Evolutionary conservation across 2,113 vertebrate genomes (phyloP).

Genomic region (Brachyhypopomus occidentalis): DNA sequence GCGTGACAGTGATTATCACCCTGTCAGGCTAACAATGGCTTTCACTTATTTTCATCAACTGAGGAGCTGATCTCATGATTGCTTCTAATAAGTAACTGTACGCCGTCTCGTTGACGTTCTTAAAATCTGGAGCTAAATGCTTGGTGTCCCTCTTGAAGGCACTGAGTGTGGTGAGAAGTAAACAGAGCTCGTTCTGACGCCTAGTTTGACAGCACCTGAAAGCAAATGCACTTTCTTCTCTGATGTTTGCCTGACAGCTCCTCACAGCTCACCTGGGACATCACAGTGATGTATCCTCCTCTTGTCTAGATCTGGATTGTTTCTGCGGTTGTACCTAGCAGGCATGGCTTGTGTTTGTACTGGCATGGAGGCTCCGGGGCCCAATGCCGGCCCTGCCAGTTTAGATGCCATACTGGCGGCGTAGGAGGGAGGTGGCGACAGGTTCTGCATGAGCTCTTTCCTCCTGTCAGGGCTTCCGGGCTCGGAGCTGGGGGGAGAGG

Average conservation of each 20-base stretch:
- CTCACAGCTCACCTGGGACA: conserved; percentile 80
- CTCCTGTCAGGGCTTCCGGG: conserved; percentile 91
- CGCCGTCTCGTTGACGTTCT: not conserved
- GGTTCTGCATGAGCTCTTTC: conserved; percentile 87
- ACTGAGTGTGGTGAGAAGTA: not conserved
- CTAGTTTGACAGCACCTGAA: not conserved
- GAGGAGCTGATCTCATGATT: too few relatives aligned
- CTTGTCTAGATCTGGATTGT: conserved; percentile 95
- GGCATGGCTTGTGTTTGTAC: conserved; percentile 76
- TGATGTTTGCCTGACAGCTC: conserved; percentile 5
- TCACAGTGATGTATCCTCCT: conserved; percentile 95
- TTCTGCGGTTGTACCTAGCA: conserved; percentile 86
- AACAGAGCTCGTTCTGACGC: not conserved
- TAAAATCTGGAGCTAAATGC: not conserved
- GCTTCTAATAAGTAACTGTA: not conserved
- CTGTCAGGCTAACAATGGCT: too few relatives aligned
- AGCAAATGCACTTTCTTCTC: not conserved
- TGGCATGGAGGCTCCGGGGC: conserved; percentile 76
- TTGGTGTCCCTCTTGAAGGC: not conserved
- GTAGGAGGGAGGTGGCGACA: conserved; percentile 91
- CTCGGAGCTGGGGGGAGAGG: conserved; percentile 92
- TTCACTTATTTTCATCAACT: too few relatives aligned
- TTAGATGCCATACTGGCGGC: conserved; percentile 93
- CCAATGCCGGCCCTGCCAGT: conserved; percentile 79
- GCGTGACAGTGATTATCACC: not conserved